Evolutionary conservation across 2,797 vertebrate species (phyloP), one percentile per base, ranked within the genome.

Genomic region (Sebastes melanostomus): DNA sequence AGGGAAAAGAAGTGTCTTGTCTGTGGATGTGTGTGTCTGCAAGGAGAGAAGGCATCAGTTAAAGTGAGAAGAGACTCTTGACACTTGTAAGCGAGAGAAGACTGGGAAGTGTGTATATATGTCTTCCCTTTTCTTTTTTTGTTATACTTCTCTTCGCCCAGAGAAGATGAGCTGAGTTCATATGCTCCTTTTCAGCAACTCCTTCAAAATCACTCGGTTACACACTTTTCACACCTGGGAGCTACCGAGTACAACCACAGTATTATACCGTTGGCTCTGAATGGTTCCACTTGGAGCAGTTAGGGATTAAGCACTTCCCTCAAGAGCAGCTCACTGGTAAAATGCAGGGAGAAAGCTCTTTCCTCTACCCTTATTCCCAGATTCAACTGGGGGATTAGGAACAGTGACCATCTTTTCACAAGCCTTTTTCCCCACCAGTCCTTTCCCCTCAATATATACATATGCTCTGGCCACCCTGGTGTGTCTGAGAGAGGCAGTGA

Each of bases 201-300:
- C 75, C 72, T 85, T 86, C 71, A 78, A 52, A 87, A 81, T 84
- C 83, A 83, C 77, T 86, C 77, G 75, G 62, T 77, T 86, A 77
- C 84, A 89, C 84, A 92, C 82, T 85, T 88, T 81, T 85, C 78
- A 88, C 85, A 91, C 86, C 90, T 88, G 85, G 73, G 86, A 90
- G 84, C 82, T 69, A 71, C 75, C 4, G 7, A 81, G 77, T 75
- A 85, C 74, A 82, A 79, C 83, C 58, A 30, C 77, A 70, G 85
- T 72, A 87, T 91, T 88, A 78, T 69, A 70, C 75, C 63, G 74
- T 77, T 76, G 84, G 81, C 77, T 84, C 54, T 83, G 76, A 88
- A 89, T 73, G 75, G 68, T 82, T 90, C 84, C 85, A 81, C 78
- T 82, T 32, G 77, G 83, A 85, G 82, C 77, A 84, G 74, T 90